Evolutionary conservation across 2,888 invertebrate species (phyloP).

Genomic region (Molanna angustata): DNA sequence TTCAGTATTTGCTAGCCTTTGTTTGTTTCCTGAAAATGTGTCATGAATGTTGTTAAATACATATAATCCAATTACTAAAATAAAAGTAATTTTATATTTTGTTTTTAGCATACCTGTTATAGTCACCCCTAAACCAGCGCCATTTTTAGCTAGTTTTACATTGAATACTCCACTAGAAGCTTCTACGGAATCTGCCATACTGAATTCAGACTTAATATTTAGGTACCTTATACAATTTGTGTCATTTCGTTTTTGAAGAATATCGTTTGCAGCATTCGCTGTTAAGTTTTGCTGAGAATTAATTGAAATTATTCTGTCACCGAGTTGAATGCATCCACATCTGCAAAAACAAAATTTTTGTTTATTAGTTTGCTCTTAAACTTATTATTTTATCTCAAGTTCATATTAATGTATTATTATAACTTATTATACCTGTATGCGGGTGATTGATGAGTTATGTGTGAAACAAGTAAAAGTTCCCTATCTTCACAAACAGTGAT

Average conservation of each 20-base stretch:
- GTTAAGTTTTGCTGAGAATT: conserved; percentile 74
- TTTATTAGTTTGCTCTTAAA: too few species aligned
- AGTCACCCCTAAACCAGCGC: conserved; percentile 84
- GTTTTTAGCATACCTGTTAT: conserved; percentile 63
- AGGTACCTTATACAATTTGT: conserved; percentile 62
- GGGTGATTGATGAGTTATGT: conserved; percentile 48
- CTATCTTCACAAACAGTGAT: conserved; percentile 49
- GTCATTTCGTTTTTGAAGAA: conserved; percentile 57
- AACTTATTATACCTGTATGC: conserved; percentile 51
- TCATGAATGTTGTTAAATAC: neutral
- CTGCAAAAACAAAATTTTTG: conserved; percentile 45
- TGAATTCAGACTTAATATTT: conserved; percentile 81
- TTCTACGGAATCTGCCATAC: conserved; percentile 87
- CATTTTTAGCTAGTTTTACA: conserved; percentile 79
- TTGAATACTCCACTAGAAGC: conserved; percentile 89
- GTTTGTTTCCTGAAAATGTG: conserved; percentile 45
- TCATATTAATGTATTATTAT: too few species aligned
- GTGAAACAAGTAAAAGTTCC: conserved; percentile 45
- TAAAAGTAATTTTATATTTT: neutral
- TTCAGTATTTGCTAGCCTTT: conserved; percentile 53
- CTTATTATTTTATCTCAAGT: too few species aligned
- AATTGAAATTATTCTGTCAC: conserved; percentile 81
- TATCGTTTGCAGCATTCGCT: conserved; percentile 59
- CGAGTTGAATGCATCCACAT: conserved; percentile 71
- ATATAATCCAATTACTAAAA: neutral